phyloP scores from a whole-genome alignment of 2,797 vertebrate genomes.

The Spatula versicolor region DNA sequence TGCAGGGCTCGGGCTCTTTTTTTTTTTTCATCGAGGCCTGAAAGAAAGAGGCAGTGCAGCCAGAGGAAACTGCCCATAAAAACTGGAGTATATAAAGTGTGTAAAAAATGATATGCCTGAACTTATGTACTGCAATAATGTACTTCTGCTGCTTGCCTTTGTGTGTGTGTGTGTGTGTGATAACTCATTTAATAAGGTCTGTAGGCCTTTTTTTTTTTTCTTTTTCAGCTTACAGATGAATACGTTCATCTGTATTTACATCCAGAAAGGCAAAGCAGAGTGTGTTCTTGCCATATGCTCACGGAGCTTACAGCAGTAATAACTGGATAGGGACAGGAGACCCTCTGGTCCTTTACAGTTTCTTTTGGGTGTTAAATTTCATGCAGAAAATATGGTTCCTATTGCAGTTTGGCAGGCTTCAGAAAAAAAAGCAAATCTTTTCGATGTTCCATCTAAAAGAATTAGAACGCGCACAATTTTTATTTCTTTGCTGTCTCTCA shows the following conservation, averaged over 20 bases:
- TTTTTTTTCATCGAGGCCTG: neutral
- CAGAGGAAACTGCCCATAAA: neutral
- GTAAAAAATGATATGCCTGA: neutral
- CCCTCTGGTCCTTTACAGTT: constrained; percentile 44
- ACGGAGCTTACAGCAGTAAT: neutral
- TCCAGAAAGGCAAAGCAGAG: neutral
- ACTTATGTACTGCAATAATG: neutral
- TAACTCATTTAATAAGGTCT: neutral
- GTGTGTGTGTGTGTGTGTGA: neutral
- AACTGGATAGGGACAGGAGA: constrained; percentile 39
- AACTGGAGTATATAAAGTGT: neutral
- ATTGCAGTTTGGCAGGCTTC: constrained; percentile 53
- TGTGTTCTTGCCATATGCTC: constrained; percentile 5
- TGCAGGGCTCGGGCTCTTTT: neutral
- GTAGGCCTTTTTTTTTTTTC: neutral
- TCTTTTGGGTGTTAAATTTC: constrained; percentile 64
- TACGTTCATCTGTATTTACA: constrained; percentile 27
- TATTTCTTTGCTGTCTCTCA: neutral
- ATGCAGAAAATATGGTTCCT: constrained; percentile 56
- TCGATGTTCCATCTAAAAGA: neutral
- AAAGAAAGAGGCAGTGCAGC: neutral
- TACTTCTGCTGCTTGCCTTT: neutral
- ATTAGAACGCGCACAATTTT: neutral
- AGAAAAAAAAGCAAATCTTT: neutral
- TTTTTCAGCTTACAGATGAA: neutral